Evolutionary conservation across 2,888 invertebrate genomes (phyloP), one percentile per base, ranked within the genome.

Genomic region (Melitaea athalia): DNA sequence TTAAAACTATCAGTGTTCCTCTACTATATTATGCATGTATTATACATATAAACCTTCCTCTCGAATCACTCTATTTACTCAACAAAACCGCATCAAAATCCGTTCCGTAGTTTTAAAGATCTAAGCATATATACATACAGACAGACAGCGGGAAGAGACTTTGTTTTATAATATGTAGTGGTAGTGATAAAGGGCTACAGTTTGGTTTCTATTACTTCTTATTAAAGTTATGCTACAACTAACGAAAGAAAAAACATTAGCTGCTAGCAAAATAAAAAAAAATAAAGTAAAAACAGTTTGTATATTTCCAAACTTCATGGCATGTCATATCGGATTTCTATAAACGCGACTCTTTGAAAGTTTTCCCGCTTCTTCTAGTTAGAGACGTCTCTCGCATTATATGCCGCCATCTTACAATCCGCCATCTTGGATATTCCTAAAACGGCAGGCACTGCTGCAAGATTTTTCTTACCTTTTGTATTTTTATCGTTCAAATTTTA

Each of bases 381-480:
- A 8, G 57, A 68, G 60, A 64, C 63, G 63, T 68, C 63, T 64
- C 53, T 11, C 42, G 47, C 68, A 17, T 53, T 68, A 63, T 63
- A 60, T 59, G 63, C 57, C 57, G 68, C 57, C 57, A 57, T 59
- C 63, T 33, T 52, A 17, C n/a, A 45, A 57, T 33, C 60, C 68
- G 64, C 68, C 68, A 64, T 68, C 61, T 68, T 64, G 68, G 60
- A 64, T 68, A 61, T 64, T 64, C 60, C 60, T 64, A 61, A 64
- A 68, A 33, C 64, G 64, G 60, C 61, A 47, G 45, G 60, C 50
- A 68, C 33, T 59, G 64, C 50, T 64, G 50, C 24, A 11, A 63
- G 52, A 63, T 38, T 67, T 68, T 68, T 45, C 59, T 53, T 59
- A 52, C 53, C 53, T 68, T 68, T 68, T 68, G 38, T 59, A 68